phyloP scores from a whole-genome alignment of 2,797 vertebrate genomes.

The Neosilurus hyrtlii region DNA sequence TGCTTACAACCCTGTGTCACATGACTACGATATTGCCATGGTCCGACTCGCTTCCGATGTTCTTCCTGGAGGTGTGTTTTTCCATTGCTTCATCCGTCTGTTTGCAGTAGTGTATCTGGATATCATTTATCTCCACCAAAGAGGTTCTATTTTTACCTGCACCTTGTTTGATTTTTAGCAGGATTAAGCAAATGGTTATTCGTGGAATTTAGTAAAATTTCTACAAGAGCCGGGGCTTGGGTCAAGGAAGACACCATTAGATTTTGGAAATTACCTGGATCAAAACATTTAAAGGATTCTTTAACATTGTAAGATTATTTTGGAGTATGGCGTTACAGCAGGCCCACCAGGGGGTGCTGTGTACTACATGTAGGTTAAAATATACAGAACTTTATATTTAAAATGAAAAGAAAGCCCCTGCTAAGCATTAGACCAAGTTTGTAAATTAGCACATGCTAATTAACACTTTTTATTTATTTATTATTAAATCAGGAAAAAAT shows the following conservation, averaged over 20 bases:
- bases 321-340: too few relatives aligned
- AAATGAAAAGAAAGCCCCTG: not conserved
- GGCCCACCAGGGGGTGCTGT: too few relatives aligned
- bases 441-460: not conserved
- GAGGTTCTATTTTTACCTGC: too few relatives aligned
- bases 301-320: too few relatives aligned
- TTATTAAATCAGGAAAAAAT: not conserved
- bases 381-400: not conserved
- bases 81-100: not conserved
- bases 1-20: constrained; percentile 33
- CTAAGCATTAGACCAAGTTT: not conserved
- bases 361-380: not conserved
- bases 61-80: constrained; percentile 37
- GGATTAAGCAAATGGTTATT: too few relatives aligned
- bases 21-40: constrained; percentile 57
- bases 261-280: too few relatives aligned
- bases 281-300: too few relatives aligned
- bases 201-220: too few relatives aligned
- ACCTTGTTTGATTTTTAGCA: too few relatives aligned
- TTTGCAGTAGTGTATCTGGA: not conserved
- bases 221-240: too few relatives aligned
- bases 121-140: not conserved
- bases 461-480: not conserved
- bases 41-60: constrained; percentile 44
- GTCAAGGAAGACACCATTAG: too few relatives aligned